Evolutionary conservation across 2,888 invertebrate genomes (phyloP), one percentile per base, ranked within the genome.

Genomic region (Amorpha juglandis): DNA sequence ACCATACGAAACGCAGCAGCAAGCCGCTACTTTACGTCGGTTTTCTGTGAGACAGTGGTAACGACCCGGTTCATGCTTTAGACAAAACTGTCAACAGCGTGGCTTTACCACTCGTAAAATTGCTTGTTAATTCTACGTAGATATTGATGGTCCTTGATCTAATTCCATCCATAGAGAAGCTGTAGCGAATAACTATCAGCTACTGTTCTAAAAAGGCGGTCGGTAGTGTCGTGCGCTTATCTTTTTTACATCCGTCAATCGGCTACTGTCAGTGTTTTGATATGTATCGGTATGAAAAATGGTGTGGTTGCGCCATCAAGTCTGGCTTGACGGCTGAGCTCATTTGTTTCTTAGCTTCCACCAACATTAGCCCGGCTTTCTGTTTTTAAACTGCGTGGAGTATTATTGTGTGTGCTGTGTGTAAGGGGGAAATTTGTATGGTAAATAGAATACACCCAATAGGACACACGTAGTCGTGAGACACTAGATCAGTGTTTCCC

Each of bases 241-340:
- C 58, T 58, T 19, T 7, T 12, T 19, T 42, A 58, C 58, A 58
- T 58, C 19, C 58, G 19, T 58, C 58, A 58, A 58, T 58, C 58
- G 27, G 58, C 42, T 58, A 58, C 58, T 58, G 58, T 12, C 58
- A 58, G 53, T 53, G 53, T 58, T 19, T 58, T 16, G 58, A 58
- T 58, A 58, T 58, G 70, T 81, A 83, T 83, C 83, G 63, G 53
- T 66, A 77, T 81, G 83, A 83, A 77, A 77, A 79, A 83, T 83
- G 78, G 81, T 78, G 68, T 68, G 67, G 47, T 62, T 21, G 33
- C 48, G 38, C 50, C 38, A 58, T 58, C 58, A 58, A 42, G 58
- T 58, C 58, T 19, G 19, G 12, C 11, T 38, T 42, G 38, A 42
- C 58, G 58, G 58, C 38, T 16, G 38, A 11, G 19, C 11, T 58